Percentiles rank a stretch among this genome's conserved stretches.
phyloP scores from a whole-genome alignment of 1,140 invertebrate genomes.

The Drosophila nebulosa region DNA sequence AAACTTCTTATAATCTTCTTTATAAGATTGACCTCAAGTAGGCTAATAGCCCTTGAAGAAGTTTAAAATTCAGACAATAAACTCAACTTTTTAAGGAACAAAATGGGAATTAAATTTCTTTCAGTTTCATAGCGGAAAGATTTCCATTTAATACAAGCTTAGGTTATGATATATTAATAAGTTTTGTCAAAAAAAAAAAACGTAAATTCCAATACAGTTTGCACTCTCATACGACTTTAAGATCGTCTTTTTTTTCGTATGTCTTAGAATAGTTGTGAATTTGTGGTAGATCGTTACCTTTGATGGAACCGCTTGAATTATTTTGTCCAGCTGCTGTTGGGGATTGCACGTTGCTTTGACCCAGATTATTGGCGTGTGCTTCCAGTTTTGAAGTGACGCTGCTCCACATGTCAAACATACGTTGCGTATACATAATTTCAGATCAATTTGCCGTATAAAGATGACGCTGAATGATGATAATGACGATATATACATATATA shows the following conservation, averaged over 20 bases:
- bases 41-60: too few relatives aligned
- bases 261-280: neutral
- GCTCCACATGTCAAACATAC: constrained; percentile 94
- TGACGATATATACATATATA: constrained; percentile 2
- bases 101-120: too few relatives aligned
- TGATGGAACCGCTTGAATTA: constrained; percentile 91
- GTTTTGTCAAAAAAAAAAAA: too few relatives aligned
- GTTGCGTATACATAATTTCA: constrained; percentile 83
- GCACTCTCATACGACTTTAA: too few relatives aligned
- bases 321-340: constrained; percentile 77
- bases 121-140: too few relatives aligned
- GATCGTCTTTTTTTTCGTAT: neutral
- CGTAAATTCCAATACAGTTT: too few relatives aligned
- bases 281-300: constrained; percentile 85
- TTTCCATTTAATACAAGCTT: too few relatives aligned
- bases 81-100: too few relatives aligned
- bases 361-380: constrained; percentile 84
- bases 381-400: constrained; percentile 91
- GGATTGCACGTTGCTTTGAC: constrained; percentile 83
- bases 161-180: too few relatives aligned
- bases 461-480: constrained; percentile 51
- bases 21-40: too few relatives aligned
- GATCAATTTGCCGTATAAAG: constrained; percentile 46
- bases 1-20: too few relatives aligned
- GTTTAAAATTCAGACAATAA: too few relatives aligned